phyloP scores from a whole-genome alignment of 2,888 invertebrate genomes.

The Dilophus febrilis region DNA sequence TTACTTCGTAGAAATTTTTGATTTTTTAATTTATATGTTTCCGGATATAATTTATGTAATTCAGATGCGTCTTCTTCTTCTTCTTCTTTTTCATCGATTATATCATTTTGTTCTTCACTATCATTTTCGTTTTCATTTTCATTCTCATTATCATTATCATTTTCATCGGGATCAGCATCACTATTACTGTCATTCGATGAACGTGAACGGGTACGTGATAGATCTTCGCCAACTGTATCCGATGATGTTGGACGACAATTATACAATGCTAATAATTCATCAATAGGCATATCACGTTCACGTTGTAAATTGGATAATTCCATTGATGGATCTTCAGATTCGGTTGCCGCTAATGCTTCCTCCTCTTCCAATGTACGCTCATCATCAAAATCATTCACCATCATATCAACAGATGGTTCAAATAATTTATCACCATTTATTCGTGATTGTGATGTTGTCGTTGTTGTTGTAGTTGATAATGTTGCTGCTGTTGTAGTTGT shows the following conservation, averaged over 20 bases:
- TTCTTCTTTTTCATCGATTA: slow-evolving; percentile 20
- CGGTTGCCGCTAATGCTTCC: slow-evolving; percentile 81
- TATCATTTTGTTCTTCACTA: slow-evolving; percentile 15
- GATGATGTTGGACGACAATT: slow-evolving; percentile 43
- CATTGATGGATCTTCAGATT: slow-evolving; percentile 66
- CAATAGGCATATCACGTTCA: slow-evolving; percentile 93
- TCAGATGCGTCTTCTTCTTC: slow-evolving; percentile 31
- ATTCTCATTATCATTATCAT: too few species aligned
- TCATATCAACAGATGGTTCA: slow-evolving; percentile 90
- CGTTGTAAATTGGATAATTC: slow-evolving; percentile 78
- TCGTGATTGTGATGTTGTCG: background rate
- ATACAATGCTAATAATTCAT: slow-evolving; percentile 80
- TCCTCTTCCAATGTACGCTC: slow-evolving; percentile 93
- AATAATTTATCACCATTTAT: slow-evolving; percentile 38
- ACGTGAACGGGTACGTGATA: background rate
- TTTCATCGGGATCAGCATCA: background rate
- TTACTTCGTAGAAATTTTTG: slow-evolving; percentile 36
- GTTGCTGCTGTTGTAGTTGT: background rate
- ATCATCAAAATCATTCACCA: slow-evolving; percentile 95
- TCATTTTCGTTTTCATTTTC: background rate
- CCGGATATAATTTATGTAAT: slow-evolving; percentile 36
- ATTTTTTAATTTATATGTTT: slow-evolving; percentile 23
- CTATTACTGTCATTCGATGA: background rate
- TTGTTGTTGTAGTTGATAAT: background rate
- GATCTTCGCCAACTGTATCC: slow-evolving; percentile 12